Evolutionary conservation across 2,113 vertebrate genomes (phyloP), one percentile per base, ranked within the genome.

Genomic region (Rattus rattus): DNA sequence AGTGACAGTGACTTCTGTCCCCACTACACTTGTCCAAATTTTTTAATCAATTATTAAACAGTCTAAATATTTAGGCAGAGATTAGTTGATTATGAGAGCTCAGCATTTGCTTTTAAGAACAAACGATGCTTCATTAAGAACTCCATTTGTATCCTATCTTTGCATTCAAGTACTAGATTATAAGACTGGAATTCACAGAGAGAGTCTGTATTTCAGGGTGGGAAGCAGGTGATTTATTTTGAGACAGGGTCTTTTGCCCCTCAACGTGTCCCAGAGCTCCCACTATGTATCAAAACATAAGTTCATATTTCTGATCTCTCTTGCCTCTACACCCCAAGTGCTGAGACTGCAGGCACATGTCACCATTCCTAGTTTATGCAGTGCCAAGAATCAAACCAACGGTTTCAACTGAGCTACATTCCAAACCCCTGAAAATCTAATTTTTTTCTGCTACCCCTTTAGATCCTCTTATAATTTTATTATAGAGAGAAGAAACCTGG

Each of bases 381-480:
- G 6, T n/a, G 65, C 47, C 33, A n/a, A 43, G 33, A 10, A 69
- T 26, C 65, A 36, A 8, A 52, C 47, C 17, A 36, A 88, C 3
- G 49, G 7, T 19, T 54, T 88, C 33, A n/a, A 72, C 52, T 88
- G 67, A 88, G 7, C 30, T 52, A 56, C 9, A 72, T 88, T 4
- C 52, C 33, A 56, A 22, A 2, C 7, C 67, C 36, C 52, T 54
- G 11, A 72, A 54, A 59, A 90, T 70, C 26, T 81, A 19, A 3
- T 86, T 87, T 86, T 94, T 16, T 54, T 49, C 26, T 91, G 5
- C 11, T 88, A 2, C 7, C 72, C 84, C 70, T 91, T 94, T 56
- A 93, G 36, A 95, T 77, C 88, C 20, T 77, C 17, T 33, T 67
- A 83, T 43, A 39, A 63, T 76, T 93, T 96, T 19, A 28, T 92